phyloP scores from a whole-genome alignment of 2,888 invertebrate genomes.

The Dicranocentrus wangi region DNA sequence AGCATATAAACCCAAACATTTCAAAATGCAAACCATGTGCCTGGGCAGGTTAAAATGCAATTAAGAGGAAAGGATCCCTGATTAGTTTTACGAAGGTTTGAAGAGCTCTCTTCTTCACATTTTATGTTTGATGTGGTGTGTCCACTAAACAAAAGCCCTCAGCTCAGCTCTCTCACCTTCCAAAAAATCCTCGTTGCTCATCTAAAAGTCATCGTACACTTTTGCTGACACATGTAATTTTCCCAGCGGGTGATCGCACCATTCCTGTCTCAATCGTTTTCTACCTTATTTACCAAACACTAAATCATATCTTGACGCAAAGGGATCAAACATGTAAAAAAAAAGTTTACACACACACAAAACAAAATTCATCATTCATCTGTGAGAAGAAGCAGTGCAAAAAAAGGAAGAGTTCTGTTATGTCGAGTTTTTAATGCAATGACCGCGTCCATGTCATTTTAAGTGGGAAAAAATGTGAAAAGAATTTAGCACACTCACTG shows the following conservation, averaged over 20 bases:
- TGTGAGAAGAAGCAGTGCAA: no score
- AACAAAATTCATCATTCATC: no score
- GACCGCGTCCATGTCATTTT: no score
- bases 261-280: constrained; percentile 54
- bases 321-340: neutral
- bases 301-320: constrained; percentile 52
- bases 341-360: neutral
- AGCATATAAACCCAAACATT: no score
- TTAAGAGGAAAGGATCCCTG: constrained; percentile 1
- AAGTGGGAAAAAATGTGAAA: constrained; percentile 9
- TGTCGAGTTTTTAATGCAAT: no score
- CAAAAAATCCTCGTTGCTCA: constrained; percentile 14
- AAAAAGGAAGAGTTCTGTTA: neutral
- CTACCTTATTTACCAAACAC: constrained; percentile 48
- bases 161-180: constrained; percentile 35
- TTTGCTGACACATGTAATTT: constrained; percentile 63
- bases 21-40: no score
- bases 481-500: constrained; percentile 48
- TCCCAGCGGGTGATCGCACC: constrained; percentile 63
- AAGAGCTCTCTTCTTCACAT: constrained; percentile 3
- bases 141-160: constrained; percentile 43
- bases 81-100: constrained; percentile 20
- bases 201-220: constrained; percentile 49
- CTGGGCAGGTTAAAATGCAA: neutral
- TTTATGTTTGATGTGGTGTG: constrained; percentile 16